A percentile compares a stretch with the other conserved stretches of the same genome.
These are phyloP conservation scores for Mormyrops attenuatus DNA, from an alignment of 2,797 vertebrate genomes.

Conservation along the genomic window DNA sequence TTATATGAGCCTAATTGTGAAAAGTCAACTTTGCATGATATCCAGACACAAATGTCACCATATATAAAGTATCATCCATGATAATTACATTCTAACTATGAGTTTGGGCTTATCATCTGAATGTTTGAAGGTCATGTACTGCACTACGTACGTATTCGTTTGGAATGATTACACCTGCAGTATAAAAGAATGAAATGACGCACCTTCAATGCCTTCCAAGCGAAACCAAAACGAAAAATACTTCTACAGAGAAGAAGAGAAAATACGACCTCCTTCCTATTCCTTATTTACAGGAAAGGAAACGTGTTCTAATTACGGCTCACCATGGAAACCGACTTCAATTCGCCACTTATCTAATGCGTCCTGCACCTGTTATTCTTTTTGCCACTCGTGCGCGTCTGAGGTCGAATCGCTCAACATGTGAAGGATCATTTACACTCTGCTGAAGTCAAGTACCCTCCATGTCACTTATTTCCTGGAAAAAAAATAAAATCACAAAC, in stretches of 20 bases:
- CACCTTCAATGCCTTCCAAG: background rate
- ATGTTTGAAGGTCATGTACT: background rate
- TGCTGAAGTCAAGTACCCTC: background rate
- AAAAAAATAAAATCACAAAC: background rate
- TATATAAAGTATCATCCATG: background rate
- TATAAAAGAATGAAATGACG: background rate
- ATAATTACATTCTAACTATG: background rate
- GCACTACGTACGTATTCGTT: background rate
- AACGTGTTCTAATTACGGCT: conserved; percentile 17
- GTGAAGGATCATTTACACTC: background rate
- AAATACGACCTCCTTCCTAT: background rate
- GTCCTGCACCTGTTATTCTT: background rate
- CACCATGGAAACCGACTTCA: conserved; percentile 10
- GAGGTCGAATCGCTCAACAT: background rate
- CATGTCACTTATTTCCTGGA: background rate
- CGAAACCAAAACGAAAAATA: background rate
- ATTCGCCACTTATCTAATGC: background rate
- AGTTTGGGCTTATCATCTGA: background rate
- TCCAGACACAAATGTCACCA: background rate
- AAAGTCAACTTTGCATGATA: background rate
- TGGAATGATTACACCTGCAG: background rate
- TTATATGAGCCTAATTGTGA: background rate
- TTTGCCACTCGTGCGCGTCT: background rate
- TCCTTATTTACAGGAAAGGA: conserved; percentile 9
- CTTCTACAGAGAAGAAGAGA: background rate